These are phyloP conservation scores for Ciconia boyciana DNA, from an alignment of 2,113 vertebrate genomes.

Conservation along the genomic window DNA sequence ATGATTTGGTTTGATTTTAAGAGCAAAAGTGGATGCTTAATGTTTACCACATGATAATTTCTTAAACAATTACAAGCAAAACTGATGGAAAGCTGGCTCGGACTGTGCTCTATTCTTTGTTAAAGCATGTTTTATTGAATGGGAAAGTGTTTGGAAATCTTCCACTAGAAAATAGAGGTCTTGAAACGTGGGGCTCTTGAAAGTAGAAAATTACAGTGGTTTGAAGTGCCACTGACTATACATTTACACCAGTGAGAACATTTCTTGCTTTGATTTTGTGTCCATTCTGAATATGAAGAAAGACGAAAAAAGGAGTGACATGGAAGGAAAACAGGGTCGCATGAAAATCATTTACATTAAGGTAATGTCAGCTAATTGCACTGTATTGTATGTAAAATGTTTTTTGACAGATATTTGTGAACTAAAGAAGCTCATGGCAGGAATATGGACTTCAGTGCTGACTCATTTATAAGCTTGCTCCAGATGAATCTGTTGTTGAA, in stretches of 20 bases:
- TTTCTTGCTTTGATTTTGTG: not conserved
- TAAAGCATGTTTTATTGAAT: constrained; percentile 2
- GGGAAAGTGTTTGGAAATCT: not conserved
- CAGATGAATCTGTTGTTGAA: not conserved
- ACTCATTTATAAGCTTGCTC: not conserved
- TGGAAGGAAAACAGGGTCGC: not conserved
- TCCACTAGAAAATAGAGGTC: not conserved
- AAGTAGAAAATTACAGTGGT: not conserved
- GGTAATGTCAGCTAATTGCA: not conserved
- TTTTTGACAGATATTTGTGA: not conserved
- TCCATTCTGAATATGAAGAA: not conserved
- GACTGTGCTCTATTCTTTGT: not conserved
- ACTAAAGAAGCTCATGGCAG: not conserved
- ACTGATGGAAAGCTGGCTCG: not conserved
- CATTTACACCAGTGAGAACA: not conserved
- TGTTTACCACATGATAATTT: constrained; percentile 32
- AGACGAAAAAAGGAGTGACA: not conserved
- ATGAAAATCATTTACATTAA: not conserved
- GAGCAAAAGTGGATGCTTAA: not conserved
- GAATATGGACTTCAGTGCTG: not conserved
- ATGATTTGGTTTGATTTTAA: constrained; percentile 28
- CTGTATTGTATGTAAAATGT: not conserved
- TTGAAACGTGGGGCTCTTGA: not conserved
- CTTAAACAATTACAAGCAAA: constrained; percentile 5
- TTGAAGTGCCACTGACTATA: not conserved